A percentile compares a stretch with the other conserved stretches of the same genome.
phyloP scores from a whole-genome alignment of 37 sponge, comb jelly and placozoan genomes.

The Amphimedon queenslandica region DNA sequence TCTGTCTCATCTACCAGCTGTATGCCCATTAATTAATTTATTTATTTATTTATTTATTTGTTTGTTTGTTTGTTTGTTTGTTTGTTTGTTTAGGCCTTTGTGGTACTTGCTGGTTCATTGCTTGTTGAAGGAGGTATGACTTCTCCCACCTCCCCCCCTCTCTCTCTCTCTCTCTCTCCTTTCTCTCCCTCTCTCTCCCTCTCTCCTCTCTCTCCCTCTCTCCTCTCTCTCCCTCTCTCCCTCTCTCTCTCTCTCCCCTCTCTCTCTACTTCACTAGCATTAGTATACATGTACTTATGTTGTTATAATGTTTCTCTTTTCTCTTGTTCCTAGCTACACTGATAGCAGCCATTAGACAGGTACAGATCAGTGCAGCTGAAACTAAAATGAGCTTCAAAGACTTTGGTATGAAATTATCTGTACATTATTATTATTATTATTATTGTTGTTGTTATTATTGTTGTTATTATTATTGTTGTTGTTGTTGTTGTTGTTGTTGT shows the following conservation, averaged over 20 bases:
- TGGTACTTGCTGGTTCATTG: conserved; percentile 76
- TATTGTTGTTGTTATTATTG: no score
- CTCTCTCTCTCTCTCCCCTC: no score
- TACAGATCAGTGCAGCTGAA: conserved; percentile 69
- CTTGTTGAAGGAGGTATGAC: conserved; percentile 77
- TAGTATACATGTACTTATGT: background rate
- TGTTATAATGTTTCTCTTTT: background rate
- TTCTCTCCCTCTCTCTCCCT: background rate
- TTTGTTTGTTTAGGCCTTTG: conserved; percentile 58
- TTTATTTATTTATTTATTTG: no score
- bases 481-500: no score
- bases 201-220: conserved; percentile 2
- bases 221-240: no score
- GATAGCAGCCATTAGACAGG: conserved; percentile 75
- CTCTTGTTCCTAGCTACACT: conserved; percentile 50
- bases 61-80: conserved; percentile 1
- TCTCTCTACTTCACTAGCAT: no score
- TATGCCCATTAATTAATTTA: conserved; percentile 13
- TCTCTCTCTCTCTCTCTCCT: background rate
- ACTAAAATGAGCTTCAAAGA: conserved; percentile 73
- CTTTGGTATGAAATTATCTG: no score
- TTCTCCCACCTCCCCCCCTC: background rate
- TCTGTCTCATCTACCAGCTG: conserved; percentile 69
- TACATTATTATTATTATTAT: no score
- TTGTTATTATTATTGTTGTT: no score